Percentiles rank a stretch among this genome's conserved stretches.
phyloP scores from a whole-genome alignment of 2,113 vertebrate genomes.

The Serranochromis macrocephalus region DNA sequence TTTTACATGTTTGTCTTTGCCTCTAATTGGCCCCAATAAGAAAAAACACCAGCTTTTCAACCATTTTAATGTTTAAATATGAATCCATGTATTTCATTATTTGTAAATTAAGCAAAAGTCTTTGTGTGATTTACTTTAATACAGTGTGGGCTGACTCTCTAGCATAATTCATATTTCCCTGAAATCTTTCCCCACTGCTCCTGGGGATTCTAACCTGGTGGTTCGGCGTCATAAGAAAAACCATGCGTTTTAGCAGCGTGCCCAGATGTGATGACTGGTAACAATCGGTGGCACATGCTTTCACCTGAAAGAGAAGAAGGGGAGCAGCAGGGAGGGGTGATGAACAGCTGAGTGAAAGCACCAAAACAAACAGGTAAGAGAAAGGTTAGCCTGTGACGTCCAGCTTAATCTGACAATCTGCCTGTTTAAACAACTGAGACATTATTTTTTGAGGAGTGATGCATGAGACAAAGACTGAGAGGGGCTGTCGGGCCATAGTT shows the following conservation, averaged over 20 bases:
- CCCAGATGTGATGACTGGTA: slow-evolving; percentile 73
- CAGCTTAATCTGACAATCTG: not conserved
- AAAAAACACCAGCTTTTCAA: not conserved
- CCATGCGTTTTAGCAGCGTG: slow-evolving; percentile 79
- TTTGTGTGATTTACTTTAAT: not conserved
- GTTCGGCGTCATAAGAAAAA: slow-evolving; percentile 84
- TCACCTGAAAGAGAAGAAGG: slow-evolving; percentile 50
- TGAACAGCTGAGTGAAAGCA: not conserved
- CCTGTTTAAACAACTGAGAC: not conserved
- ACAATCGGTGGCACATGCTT: slow-evolving; percentile 68
- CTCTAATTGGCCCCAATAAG: not conserved
- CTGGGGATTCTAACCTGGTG: slow-evolving; percentile 78
- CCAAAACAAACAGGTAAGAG: not conserved
- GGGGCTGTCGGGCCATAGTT: accelerated
- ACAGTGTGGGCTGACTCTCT: not conserved
- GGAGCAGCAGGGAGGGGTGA: not conserved
- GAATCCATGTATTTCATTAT: not conserved
- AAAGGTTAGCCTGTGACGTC: not conserved
- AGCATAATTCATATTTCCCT: not conserved
- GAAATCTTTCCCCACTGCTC: not conserved
- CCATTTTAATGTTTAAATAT: not conserved
- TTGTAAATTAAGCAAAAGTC: not conserved
- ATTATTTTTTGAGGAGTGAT: not conserved
- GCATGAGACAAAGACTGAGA: not conserved
- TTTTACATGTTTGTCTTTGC: not conserved